phyloP scores from a whole-genome alignment of 2,797 vertebrate genomes.

The Pyrrhura leucotis region DNA sequence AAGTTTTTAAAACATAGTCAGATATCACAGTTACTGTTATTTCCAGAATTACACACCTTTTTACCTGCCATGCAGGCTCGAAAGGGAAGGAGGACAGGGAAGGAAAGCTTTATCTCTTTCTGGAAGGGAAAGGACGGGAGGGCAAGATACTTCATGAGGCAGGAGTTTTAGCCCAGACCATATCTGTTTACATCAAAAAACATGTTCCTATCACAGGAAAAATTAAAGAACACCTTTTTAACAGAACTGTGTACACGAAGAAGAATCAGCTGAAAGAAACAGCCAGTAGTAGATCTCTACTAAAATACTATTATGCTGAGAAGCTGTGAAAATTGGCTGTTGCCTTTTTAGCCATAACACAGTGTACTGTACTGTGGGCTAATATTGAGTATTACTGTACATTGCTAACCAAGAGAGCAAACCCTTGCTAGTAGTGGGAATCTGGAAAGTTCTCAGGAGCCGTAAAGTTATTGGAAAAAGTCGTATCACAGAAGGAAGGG shows the following conservation, averaged over 20 bases:
- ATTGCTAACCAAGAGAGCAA: background rate
- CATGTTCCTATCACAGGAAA: background rate
- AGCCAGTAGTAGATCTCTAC: background rate
- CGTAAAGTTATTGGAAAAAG: background rate
- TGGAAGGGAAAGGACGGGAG: background rate
- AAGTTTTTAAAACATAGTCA: background rate
- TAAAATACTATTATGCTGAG: background rate
- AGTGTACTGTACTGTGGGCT: background rate
- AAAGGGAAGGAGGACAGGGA: background rate
- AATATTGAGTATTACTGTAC: background rate
- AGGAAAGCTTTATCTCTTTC: background rate
- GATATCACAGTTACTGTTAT: background rate
- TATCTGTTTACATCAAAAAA: background rate
- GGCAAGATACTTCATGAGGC: background rate
- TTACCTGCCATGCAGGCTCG: background rate
- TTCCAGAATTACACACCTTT: background rate
- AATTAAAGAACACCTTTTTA: background rate
- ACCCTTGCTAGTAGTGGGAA: background rate
- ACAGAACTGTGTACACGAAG: background rate
- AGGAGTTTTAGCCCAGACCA: background rate
- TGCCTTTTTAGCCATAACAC: background rate
- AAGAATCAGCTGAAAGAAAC: background rate
- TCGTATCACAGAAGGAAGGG: accelerated
- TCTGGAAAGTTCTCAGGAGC: background rate
- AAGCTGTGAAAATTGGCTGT: background rate